Percentiles rank a stretch among this genome's conserved stretches.
Evolutionary conservation across 2,113 vertebrate species (phyloP).

Genomic region (Rattus norvegicus): DNA sequence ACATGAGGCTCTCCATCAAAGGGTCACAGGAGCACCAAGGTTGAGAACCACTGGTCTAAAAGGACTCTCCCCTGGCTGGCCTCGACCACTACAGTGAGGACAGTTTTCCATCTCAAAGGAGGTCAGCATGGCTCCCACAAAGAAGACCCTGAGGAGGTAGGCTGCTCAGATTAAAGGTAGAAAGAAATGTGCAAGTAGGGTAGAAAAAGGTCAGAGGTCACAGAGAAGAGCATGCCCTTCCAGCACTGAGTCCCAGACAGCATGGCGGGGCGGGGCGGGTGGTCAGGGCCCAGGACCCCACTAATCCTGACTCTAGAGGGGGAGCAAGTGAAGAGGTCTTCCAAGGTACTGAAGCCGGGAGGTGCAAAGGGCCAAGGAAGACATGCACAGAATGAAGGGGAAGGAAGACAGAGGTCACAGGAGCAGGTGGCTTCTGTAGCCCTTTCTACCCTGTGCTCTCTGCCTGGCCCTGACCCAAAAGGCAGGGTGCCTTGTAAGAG

Average conservation of each 20-base stretch:
- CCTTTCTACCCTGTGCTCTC: too few relatives aligned
- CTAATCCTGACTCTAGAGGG: not conserved
- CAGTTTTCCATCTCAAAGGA: not conserved
- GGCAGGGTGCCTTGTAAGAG: not conserved
- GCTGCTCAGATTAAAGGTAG: not conserved
- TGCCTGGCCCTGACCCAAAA: not conserved
- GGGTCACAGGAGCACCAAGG: not conserved
- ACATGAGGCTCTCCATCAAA: not conserved
- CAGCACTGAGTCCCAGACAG: not conserved
- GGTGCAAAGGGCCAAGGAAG: not conserved
- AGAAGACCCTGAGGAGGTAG: not conserved
- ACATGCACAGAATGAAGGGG: not conserved
- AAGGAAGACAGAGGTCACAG: accelerated
- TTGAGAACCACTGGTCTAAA: not conserved
- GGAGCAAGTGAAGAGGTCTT: not conserved
- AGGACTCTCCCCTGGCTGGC: not conserved
- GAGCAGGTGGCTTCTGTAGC: not conserved
- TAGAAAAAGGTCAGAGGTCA: not conserved
- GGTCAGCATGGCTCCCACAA: not conserved
- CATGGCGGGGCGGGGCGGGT: not conserved
- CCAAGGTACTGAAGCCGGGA: not conserved
- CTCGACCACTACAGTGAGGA: not conserved
- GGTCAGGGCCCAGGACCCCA: not conserved
- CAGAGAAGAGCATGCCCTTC: not conserved
- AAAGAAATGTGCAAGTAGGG: too few relatives aligned